These are phyloP conservation scores for Panzeria rudis DNA, from an alignment of 2,888 invertebrate genomes.

Conservation along the genomic window DNA sequence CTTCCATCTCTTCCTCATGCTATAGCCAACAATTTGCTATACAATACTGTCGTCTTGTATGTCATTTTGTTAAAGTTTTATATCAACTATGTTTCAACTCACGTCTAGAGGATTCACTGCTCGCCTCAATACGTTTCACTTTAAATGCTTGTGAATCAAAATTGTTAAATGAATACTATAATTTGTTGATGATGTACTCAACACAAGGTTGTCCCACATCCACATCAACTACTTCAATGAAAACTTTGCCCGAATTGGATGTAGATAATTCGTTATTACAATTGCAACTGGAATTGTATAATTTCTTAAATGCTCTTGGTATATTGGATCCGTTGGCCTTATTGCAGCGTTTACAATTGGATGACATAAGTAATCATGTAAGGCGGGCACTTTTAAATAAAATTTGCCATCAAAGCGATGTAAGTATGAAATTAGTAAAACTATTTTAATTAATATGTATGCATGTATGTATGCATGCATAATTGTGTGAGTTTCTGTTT, in stretches of 20 bases:
- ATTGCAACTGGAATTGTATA: slow-evolving; percentile 79
- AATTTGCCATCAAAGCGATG: slow-evolving; percentile 79
- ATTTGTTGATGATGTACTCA: slow-evolving; percentile 70
- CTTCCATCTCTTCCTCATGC: not conserved
- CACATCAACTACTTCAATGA: slow-evolving; percentile 33
- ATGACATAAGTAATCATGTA: slow-evolving; percentile 73
- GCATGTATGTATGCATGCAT: slow-evolving; percentile 12
- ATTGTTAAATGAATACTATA: slow-evolving; percentile 81
- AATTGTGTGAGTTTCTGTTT: not conserved
- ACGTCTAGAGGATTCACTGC: slow-evolving; percentile 68
- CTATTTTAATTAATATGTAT: slow-evolving; percentile 76
- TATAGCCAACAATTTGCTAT: slow-evolving; percentile 56
- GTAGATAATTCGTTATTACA: slow-evolving; percentile 73
- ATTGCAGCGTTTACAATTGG: slow-evolving; percentile 74
- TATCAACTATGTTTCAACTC: slow-evolving; percentile 78
- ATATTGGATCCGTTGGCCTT: slow-evolving; percentile 79
- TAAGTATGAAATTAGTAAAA: slow-evolving; percentile 79
- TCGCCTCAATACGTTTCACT: slow-evolving; percentile 66
- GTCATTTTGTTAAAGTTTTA: slow-evolving; percentile 81
- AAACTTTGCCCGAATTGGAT: slow-evolving; percentile 51
- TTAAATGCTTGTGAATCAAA: slow-evolving; percentile 78
- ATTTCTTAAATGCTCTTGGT: slow-evolving; percentile 80
- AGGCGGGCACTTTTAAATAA: slow-evolving; percentile 78
- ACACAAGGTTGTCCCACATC: slow-evolving; percentile 65
- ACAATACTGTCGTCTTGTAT: slow-evolving; percentile 79